These are phyloP conservation scores for Hormaphis cornu DNA, from an alignment of 1,140 invertebrate genomes.

Conservation along the genomic window DNA sequence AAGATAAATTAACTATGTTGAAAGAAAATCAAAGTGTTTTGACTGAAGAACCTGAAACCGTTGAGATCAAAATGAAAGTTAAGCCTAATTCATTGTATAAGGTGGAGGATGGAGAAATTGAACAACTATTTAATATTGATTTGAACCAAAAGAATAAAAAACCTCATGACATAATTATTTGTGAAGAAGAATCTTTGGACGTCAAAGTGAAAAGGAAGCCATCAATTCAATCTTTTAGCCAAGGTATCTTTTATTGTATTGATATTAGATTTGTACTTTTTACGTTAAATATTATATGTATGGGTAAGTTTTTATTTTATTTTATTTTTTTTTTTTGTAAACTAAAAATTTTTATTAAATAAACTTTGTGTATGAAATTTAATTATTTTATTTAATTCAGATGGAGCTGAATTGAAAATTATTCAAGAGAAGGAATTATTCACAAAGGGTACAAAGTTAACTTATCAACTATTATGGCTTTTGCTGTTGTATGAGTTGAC, in stretches of 20 bases:
- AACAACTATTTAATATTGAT: conserved; percentile 39
- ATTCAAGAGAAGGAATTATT: background rate
- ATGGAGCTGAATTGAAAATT: conserved; percentile 33
- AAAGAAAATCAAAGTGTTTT: background rate
- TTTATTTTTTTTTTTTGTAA: background rate
- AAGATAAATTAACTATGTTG: conserved; percentile 18
- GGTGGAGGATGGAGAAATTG: conserved; percentile 38
- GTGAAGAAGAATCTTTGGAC: conserved; percentile 52
- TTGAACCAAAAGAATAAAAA: conserved; percentile 30
- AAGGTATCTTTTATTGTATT: conserved; percentile 37
- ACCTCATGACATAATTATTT: conserved; percentile 41
- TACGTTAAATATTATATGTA: background rate
- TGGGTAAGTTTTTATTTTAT: background rate
- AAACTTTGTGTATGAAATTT: too few species aligned
- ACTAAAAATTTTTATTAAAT: too few species aligned
- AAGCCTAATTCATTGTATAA: conserved; percentile 15
- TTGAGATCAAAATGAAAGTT: conserved; percentile 29
- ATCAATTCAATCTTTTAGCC: conserved; percentile 39
- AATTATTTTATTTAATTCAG: conserved; percentile 11
- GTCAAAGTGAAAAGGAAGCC: conserved; percentile 50
- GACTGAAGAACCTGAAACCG: conserved; percentile 33
- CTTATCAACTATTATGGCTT: background rate
- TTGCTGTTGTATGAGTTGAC: background rate
- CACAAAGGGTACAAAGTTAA: background rate
- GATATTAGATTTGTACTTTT: too few species aligned